These are phyloP conservation scores for Crypturellus tataupa DNA, from an alignment of 2,797 vertebrate species.

Conservation along the genomic window DNA sequence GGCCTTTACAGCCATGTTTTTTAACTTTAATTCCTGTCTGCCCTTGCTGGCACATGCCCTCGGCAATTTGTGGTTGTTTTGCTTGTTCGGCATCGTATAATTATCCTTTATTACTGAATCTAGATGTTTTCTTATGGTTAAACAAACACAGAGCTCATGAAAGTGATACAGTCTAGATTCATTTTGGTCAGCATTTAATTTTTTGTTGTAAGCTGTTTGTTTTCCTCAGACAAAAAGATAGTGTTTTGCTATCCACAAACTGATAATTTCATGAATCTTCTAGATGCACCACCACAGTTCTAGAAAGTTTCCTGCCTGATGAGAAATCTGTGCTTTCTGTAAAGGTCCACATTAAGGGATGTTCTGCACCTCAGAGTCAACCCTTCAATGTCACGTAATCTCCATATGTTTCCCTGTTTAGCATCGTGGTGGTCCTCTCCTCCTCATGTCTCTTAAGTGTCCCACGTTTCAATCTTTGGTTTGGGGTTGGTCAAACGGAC, in stretches of 20 bases:
- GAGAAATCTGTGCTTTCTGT: neutral
- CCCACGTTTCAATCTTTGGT: neutral
- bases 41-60: neutral
- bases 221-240: neutral
- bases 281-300: neutral
- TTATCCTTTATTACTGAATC: neutral
- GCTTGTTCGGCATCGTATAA: neutral
- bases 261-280: neutral
- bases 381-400: neutral
- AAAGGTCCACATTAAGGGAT: neutral
- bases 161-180: neutral
- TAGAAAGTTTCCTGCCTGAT: constrained; percentile 11
- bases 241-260: neutral
- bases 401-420: neutral
- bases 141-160: neutral
- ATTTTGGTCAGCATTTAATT: neutral
- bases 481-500: neutral
- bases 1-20: constrained; percentile 21
- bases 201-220: neutral
- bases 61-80: constrained; percentile 26
- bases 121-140: neutral
- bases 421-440: neutral
- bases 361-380: neutral
- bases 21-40: constrained; percentile 27
- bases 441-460: neutral